Base-by-base conservation (phyloP, 2,888 invertebrate genomes). In the Bombylius discolor region DNA sequence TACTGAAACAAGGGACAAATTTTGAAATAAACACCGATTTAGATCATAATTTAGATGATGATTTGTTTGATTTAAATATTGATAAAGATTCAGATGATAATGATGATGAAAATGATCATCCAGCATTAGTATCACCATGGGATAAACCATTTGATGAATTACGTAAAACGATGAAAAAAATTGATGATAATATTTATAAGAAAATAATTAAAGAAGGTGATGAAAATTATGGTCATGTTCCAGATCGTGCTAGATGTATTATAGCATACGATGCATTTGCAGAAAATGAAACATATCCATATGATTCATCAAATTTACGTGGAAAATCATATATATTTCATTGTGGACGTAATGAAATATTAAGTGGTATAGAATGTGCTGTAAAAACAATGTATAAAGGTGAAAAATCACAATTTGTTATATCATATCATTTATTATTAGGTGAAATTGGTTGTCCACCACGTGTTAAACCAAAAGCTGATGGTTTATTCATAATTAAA, bases 341-440 rank as follows among this genome's bases (percentile, higher is more conserved):
- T 33, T 70, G 69, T 0, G 68, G 69, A 0, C 58, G 59, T 3
- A 46, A 62, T 6, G 76, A 65, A 44, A 67, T 75, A 0, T 51
- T 87, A 14, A 77, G 78, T 42, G 93, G 93, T 0, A 69, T 92
- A 12, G 83, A 86, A 61, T 71, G 82, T 6, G 89, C 84, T 0
- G 77, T 93, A 8, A 70, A 75, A 52, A 81, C 87, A 1, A 94
- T 95, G 94, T 73, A 78, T 62, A 80, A 84, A n/a, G 82, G 82
- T 48, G 95, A 95, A 73, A 77, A 82, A 58, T 78, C 94, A 0
- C 76, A 86, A 52, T 92, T 93, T 69, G 71, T 92, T 1, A 77
- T 94, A 33, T 78, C 82, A 7, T 83, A 87, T 51, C 74, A 84
- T 58, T 80, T 85, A 58, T 87, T 88, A 56, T 94, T 82, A 71